Evolutionary conservation across 2,113 vertebrate genomes (phyloP).

Genomic region (Prunella himalayana): DNA sequence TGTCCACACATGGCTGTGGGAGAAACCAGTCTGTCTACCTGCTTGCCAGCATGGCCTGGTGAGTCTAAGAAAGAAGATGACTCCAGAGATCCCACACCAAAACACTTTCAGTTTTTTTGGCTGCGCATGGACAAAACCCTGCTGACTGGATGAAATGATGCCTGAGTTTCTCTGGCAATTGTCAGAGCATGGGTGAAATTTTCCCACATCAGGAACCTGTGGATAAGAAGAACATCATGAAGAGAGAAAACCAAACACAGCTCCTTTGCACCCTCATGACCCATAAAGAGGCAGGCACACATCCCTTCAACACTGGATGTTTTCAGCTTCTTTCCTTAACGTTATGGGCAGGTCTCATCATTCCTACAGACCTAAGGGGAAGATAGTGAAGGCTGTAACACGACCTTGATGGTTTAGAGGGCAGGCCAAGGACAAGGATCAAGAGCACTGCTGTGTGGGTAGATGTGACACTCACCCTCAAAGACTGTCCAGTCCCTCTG

Average conservation of each 20-base stretch:
- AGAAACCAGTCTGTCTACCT: not conserved
- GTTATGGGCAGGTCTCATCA: not conserved
- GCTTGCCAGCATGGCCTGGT: not conserved
- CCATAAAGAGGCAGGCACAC: not conserved
- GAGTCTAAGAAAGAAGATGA: not conserved
- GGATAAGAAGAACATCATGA: not conserved
- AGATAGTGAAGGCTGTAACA: not conserved
- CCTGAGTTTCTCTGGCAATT: not conserved
- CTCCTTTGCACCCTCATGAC: not conserved
- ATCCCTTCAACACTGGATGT: not conserved
- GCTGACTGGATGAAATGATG: rapidly evolving
- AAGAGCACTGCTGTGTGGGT: not conserved
- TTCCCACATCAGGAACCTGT: not conserved
- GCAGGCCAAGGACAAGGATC: not conserved
- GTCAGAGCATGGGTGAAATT: not conserved
- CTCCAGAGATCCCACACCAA: not conserved
- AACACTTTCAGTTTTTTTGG: not conserved
- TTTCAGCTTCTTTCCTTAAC: not conserved
- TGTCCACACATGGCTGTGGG: not conserved
- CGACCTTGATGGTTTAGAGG: not conserved
- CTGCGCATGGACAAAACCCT: not conserved
- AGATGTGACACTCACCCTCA: not conserved
- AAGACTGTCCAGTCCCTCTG: not conserved
- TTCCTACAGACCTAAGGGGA: not conserved
- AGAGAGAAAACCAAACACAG: not conserved